Conservation (phyloP, 1,140 invertebrate species). For the Caenorhabditis brenneri region DNA sequence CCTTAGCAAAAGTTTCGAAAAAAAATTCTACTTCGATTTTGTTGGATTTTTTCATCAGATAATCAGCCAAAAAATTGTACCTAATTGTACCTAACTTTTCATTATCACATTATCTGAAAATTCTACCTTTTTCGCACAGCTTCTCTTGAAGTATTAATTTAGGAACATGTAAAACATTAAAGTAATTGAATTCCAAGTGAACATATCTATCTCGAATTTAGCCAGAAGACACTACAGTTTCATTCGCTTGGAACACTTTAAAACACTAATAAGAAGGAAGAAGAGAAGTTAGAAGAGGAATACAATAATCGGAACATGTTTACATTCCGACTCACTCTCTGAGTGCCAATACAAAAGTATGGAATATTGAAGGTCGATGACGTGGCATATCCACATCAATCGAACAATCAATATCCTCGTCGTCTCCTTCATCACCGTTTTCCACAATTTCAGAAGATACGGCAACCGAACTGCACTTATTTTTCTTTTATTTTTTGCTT, state of each 20-base stretch:
- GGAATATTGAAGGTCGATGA: conserved; percentile 23
- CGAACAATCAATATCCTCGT: conserved; percentile 6
- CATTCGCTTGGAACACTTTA: not conserved
- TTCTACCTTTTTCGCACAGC: no score
- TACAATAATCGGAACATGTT: not conserved
- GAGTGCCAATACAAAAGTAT: conserved; percentile 33
- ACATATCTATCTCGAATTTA: no score
- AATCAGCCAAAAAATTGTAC: no score
- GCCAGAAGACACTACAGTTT: no score
- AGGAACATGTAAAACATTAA: no score
- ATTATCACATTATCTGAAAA: no score
- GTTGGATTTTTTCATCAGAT: no score
- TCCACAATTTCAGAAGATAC: conserved; percentile 24
- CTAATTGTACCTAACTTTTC: no score
- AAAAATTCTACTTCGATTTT: no score
- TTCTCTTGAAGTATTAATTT: no score
- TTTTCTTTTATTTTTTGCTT: not conserved
- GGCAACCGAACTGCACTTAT: conserved; percentile 15
- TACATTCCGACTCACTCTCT: conserved; percentile 26
- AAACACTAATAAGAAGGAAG: not conserved
- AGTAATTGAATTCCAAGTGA: no score
- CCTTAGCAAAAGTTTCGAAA: no score
- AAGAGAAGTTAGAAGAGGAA: conserved; percentile 28
- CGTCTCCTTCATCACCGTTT: not conserved
- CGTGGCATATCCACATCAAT: conserved; percentile 21